phyloP scores from a whole-genome alignment of 1,140 invertebrate genomes.

The Pteromalus puparum region DNA sequence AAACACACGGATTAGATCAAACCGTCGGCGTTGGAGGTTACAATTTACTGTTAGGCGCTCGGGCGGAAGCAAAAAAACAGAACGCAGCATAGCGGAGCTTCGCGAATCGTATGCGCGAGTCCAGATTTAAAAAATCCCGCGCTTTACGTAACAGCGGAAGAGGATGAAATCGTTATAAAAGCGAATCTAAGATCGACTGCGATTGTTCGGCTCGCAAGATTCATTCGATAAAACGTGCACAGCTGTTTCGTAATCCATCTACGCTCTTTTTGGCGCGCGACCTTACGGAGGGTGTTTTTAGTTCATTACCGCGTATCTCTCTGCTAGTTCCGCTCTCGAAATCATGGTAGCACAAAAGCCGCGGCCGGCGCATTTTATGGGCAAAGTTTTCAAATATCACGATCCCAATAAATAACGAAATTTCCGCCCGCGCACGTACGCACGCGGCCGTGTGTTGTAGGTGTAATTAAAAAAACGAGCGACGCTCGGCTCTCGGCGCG shows the following conservation, averaged over 20 bases:
- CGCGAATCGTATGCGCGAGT: no score
- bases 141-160: conserved; percentile 9
- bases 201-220: conserved; percentile 7
- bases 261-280: background rate
- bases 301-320: background rate
- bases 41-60: background rate
- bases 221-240: background rate
- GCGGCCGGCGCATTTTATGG: background rate
- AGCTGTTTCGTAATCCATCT: background rate
- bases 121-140: conserved; percentile 3
- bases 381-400: background rate
- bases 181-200: conserved; percentile 18
- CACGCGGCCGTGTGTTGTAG: no score
- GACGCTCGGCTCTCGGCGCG: background rate
- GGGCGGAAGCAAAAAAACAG: background rate
- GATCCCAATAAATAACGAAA: conserved; percentile 4
- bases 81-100: background rate
- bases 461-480: background rate
- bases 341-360: background rate
- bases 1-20: background rate
- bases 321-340: background rate
- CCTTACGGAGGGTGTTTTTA: background rate
- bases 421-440: background rate
- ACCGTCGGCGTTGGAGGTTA: background rate
- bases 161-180: conserved; percentile 21